Evolutionary conservation across 2,113 vertebrate genomes (phyloP), one percentile per base, ranked within the genome.

Genomic region (Cryptomyrus ogoouensis): DNA sequence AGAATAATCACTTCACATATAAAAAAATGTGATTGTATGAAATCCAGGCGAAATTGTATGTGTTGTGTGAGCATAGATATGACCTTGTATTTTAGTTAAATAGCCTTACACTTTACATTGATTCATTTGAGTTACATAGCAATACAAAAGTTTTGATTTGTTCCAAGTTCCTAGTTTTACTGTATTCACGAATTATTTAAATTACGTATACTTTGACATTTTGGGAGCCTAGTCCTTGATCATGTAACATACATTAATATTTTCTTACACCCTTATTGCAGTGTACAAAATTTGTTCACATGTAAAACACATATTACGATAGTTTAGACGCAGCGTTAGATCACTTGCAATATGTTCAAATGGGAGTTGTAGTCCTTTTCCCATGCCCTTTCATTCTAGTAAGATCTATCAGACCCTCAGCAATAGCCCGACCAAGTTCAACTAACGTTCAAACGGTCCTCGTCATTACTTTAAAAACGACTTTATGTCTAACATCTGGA

Each of bases 401-500:
- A 19, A 80, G 5, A 80, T 80, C 88, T 88, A 90, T 90, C 92
- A 89, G 80, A 87, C 39, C 24, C 90, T 88, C 90, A 88, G 24
- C 89, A 93, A 91, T 92, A 92, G 92, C 89, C 90, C 91, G 87
- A 90, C 91, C 91, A 92, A 93, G 95, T 95, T 96, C 95, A 95
- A 87, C 15, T 93, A 91, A 93, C 90, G 92, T 95, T 95, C 94
- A 93, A 93, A 87, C 92, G 77, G 88, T 90, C 91, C 92, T 19
- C 91, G 91, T 94, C 95, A 91, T 94, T 95, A 95, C 92, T 92
- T 90, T 91, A 50, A 94, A 95, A 95, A 93, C 93, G 91, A 91
- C 94, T 96, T 97, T 94, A 97, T 96, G 95, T 92, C 95, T 95
- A 96, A 96, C 96, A 96, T 95, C 91, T 96, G 97, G 95, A 94